Base-by-base conservation (phyloP, 2,113 vertebrate species). In the Leuciscus idus region DNA sequence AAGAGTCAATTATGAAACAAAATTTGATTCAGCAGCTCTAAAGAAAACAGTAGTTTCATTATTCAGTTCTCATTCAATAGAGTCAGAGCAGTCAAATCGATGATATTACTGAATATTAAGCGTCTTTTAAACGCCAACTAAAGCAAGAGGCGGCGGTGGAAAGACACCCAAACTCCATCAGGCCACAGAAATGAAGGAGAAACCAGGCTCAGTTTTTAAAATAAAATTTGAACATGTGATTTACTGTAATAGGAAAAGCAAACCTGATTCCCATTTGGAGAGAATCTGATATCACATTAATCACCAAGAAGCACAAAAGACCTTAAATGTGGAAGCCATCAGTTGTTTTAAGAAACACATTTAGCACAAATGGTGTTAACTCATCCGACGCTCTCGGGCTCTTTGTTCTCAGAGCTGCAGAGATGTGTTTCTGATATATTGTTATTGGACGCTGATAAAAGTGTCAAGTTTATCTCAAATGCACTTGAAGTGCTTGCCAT, bases 381-480 rank as follows among this genome's bases (percentile, higher is more conserved):
- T 74, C 39, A 52, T 13, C 76, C 87, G 73, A 83, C 84, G 89
- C 87, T 91, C 28, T 57, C 2, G 4, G 30, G 28, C 52, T 57
- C 84, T 26, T 57, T 78, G 62, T 26, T 83, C 75, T 85, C 21
- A 70, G 30, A 19, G 68, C 33, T 59, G 55, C 19, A 23, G 55
- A 57, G 55, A 57, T 57, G 55, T 57, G 59, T 92, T 90, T 92
- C 87, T 90, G 88, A 86, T 90, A 90, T 92, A 86, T 57, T 62
- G 90, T 87, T 89, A 88, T 9, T 76, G 85, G 85, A 33, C 84
- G 70, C 80, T 90, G 66, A 85, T 88, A 77, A 81, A 84, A 81
- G 64, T 86, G 87, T 88, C 81, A 87, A 62, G 86, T 84, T 89
- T 82, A 81, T 87, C 76, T 82, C 59, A 75, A 82, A 55, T 61